These are phyloP conservation scores for Oenanthe melanoleuca DNA, from an alignment of 2,113 vertebrate genomes.

Conservation along the genomic window DNA sequence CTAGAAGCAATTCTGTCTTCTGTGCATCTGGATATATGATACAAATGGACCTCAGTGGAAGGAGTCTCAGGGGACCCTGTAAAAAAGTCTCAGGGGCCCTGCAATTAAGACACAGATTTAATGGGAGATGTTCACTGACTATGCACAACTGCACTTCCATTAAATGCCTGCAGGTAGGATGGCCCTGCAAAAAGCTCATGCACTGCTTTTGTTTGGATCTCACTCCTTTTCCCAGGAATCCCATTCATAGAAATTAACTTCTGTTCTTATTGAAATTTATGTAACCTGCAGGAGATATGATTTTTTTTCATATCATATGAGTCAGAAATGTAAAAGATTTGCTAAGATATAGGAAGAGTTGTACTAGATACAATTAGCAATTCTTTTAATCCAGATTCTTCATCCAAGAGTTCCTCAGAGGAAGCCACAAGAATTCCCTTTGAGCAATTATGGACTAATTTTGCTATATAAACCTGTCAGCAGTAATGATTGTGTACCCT, in stretches of 20 bases:
- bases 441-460: neutral
- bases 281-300: neutral
- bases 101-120: neutral
- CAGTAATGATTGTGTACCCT: neutral
- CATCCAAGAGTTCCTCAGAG: neutral
- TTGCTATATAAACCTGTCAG: conserved; percentile 7
- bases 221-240: neutral
- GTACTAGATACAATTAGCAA: neutral
- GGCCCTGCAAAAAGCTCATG: neutral
- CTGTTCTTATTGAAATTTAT: neutral
- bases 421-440: neutral
- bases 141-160: neutral
- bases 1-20: neutral
- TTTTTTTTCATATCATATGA: neutral
- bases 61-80: neutral
- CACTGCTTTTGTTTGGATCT: neutral
- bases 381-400: neutral
- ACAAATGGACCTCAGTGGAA: neutral
- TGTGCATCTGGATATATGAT: neutral
- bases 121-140: neutral
- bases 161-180: neutral
- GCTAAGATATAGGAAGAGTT: neutral
- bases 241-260: neutral
- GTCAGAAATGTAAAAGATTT: neutral
- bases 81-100: neutral